Percentiles rank a stretch among this genome's conserved stretches.
Conservation (phyloP, 2,113 vertebrate species). For the Aptenodytes forsteri region DNA sequence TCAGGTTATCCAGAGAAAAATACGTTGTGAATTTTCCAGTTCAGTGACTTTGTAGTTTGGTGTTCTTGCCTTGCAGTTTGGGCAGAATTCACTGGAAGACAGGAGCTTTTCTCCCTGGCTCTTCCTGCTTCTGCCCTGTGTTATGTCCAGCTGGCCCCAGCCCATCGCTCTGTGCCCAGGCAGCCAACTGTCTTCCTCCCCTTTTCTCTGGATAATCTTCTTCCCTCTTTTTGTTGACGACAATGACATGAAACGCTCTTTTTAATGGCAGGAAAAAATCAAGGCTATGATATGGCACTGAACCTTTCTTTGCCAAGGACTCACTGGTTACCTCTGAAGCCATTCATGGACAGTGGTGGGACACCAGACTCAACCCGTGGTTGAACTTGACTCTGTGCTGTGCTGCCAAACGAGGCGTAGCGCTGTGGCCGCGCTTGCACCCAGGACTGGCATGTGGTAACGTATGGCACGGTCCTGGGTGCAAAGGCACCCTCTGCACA, state of each 20-base stretch:
- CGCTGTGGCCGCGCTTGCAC: fast-evolving
- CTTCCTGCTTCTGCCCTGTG: background rate
- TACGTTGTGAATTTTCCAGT: background rate
- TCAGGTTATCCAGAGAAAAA: background rate
- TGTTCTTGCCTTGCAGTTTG: background rate
- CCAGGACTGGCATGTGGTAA: fast-evolving
- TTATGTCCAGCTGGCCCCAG: background rate
- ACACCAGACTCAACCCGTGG: background rate
- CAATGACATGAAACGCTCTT: background rate
- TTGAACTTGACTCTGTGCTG: background rate
- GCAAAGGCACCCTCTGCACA: background rate
- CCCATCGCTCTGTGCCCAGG: background rate
- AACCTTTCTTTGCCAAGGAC: background rate
- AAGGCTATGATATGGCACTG: fast-evolving
- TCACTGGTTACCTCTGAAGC: background rate
- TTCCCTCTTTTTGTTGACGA: background rate
- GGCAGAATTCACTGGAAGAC: background rate
- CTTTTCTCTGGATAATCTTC: background rate
- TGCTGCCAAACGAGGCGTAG: fast-evolving
- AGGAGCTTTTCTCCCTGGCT: background rate
- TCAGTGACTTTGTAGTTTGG: background rate
- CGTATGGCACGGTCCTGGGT: fast-evolving
- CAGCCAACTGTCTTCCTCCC: background rate
- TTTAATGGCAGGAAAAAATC: background rate
- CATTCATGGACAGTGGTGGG: fast-evolving